Evolutionary conservation across 2,888 invertebrate genomes (phyloP), one percentile per base, ranked within the genome.

Genomic region (Drosophila sordidula): DNA sequence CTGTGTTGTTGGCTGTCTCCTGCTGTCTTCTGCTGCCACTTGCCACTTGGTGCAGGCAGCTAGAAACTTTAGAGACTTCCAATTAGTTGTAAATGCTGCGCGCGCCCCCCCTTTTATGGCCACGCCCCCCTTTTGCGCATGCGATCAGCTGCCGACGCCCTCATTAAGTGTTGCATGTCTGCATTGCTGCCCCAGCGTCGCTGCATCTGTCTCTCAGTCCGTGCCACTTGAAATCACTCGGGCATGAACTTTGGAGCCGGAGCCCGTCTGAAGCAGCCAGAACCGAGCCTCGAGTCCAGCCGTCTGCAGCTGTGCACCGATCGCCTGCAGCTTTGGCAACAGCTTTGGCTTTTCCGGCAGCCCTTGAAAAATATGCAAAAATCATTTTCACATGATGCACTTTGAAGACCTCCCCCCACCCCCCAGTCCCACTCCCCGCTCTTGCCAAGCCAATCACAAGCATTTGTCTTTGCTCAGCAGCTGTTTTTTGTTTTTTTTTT

Each of bases 101-200:
- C n/a, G n/a, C n/a, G n/a, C 59, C 44, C 66, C 51, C 38, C 36
- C 25, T 44, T 38, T 22, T 22, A 38, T 52, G 0, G 34, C 56
- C 61, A 39, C 4, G 14, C 56, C 38, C 36, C 25, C 44, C n/a
- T n/a, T 50, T 0, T 16, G 36, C 6, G 49, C 82, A 85, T 80
- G 88, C 87, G 85, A 82, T 82, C 87, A 87, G 87, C 77, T 22
- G 22, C 70, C 61, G 83, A 83, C 86, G 88, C 88, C 86, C 87
- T 84, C 83, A 84, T 84, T 84, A 84, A 84, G 88, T 86, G 88
- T 84, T 88, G 83, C 83, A 84, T 84, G 83, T 83, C 62, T 76
- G 67, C 22, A 5, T 51, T 45, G 69, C 61, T 57, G 78, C 63
- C 52, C 55, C 76, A 66, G 42, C 58, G 66, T 56, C 6, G 29